These are phyloP conservation scores for Peromyscus aztecus DNA, from an alignment of 2,797 vertebrate genomes.

Conservation along the genomic window DNA sequence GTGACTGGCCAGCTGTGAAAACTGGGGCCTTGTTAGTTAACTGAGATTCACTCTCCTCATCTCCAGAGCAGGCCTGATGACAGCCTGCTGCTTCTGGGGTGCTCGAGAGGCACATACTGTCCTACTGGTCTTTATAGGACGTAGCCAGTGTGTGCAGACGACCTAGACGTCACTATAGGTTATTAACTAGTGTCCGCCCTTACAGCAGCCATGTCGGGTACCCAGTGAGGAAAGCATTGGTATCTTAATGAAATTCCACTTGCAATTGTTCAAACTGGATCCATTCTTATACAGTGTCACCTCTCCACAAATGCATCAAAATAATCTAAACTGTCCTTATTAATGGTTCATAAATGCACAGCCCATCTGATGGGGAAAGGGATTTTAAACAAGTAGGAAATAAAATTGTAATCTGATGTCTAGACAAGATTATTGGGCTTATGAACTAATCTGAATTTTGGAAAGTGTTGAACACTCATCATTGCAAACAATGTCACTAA, in stretches of 20 bases:
- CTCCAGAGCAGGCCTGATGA: neutral
- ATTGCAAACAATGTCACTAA: neutral
- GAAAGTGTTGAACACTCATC: neutral
- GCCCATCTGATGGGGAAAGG: neutral
- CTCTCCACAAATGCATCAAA: neutral
- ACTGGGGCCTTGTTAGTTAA: neutral
- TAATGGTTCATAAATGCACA: neutral
- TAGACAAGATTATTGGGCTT: neutral
- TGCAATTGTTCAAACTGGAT: neutral
- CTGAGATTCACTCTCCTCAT: neutral
- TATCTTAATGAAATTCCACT: neutral
- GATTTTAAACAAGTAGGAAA: neutral
- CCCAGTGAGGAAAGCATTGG: neutral
- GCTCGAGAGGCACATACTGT: neutral
- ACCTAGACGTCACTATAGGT: neutral
- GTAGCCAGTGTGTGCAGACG: neutral
- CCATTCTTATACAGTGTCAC: neutral
- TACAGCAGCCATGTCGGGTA: neutral
- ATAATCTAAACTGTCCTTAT: neutral
- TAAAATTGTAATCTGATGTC: neutral
- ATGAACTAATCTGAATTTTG: neutral
- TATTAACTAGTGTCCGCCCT: neutral
- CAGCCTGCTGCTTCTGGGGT: neutral
- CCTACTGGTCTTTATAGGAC: neutral
- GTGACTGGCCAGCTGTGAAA: neutral